These are phyloP conservation scores for Nycticryphes semicollaris DNA, from an alignment of 2,113 vertebrate species.

Conservation along the genomic window DNA sequence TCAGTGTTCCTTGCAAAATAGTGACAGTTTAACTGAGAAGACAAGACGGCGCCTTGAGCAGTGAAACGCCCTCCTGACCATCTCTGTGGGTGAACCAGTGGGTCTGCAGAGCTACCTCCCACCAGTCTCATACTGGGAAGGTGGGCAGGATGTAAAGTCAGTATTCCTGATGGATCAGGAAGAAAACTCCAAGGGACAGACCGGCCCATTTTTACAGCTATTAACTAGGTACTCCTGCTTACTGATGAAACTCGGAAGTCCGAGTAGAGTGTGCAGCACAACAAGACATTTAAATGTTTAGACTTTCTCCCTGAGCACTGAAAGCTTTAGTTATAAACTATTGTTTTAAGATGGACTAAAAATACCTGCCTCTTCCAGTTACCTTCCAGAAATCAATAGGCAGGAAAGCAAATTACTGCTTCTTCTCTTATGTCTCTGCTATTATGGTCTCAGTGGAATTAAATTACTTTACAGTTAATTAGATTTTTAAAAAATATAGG, in stretches of 20 bases:
- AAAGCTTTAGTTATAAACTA: neutral
- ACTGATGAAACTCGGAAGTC: neutral
- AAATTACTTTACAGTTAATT: constrained; percentile 57
- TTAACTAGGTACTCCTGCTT: neutral
- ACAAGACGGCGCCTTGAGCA: neutral
- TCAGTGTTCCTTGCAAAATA: neutral
- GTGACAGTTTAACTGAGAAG: neutral
- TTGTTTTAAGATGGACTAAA: neutral
- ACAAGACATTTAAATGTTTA: neutral
- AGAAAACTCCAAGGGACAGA: neutral
- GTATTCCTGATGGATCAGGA: neutral
- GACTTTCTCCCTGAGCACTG: neutral
- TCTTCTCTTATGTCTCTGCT: neutral
- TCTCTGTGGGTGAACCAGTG: neutral
- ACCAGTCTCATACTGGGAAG: neutral
- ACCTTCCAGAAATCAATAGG: constrained; percentile 27
- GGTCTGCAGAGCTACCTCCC: neutral
- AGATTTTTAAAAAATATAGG: neutral
- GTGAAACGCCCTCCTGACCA: neutral
- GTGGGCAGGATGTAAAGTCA: neutral
- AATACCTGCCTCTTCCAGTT: constrained; percentile 18
- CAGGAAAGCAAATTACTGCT: constrained; percentile 4
- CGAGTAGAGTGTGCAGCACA: neutral
- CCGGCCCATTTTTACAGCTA: neutral
- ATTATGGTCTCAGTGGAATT: neutral